Evolutionary conservation across 2,797 vertebrate genomes (phyloP), one percentile per base, ranked within the genome.

Genomic region (Spea hammondii): DNA sequence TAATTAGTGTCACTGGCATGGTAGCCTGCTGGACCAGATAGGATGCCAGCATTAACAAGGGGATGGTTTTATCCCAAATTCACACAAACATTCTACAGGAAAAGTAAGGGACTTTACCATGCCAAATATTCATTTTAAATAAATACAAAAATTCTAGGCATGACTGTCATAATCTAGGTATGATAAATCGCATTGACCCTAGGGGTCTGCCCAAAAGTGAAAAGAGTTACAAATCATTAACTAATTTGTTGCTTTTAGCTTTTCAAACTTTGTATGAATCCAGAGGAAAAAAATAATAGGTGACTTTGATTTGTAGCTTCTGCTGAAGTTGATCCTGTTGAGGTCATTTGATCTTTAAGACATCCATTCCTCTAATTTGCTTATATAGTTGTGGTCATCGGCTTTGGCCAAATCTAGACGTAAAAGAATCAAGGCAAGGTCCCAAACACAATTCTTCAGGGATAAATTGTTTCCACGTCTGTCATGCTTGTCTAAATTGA

Each of bases 311-410:
- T 83, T 77, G 70, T 80, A 65, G 65, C 65, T 55, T 65, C 14
- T 65, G 8, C 66, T 53, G 44, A 59, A 57, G 49, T 9, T 65
- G 70, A 80, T 80, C 65, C 55, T 8, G 46, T 80, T 83, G 74
- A 73, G 78, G 74, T 65, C 75, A 78, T 76, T 74, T 74, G 78
- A 80, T 74, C 75, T 83, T 83, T 81, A 65, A 60, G 46, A 68
- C 69, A 67, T 81, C 48, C 17, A 55, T 72, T 73, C 77, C 44
- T 62, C 65, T 77, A 77, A 80, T 83, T 60, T 77, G 71, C 79
- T 77, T 83, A 83, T 66, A 57, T 8, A 8, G 70, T 78, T 48
- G 48, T 83, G 74, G 71, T 80, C 59, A 74, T 71, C 60, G 79
- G 62, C 54, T 81, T 51, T 68, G 79, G 60, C 79, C 69, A 77